Percentiles rank a stretch among this genome's conserved stretches.
These are phyloP conservation scores for Aix galericulata DNA, from an alignment of 2,113 vertebrate genomes.

Conservation along the genomic window DNA sequence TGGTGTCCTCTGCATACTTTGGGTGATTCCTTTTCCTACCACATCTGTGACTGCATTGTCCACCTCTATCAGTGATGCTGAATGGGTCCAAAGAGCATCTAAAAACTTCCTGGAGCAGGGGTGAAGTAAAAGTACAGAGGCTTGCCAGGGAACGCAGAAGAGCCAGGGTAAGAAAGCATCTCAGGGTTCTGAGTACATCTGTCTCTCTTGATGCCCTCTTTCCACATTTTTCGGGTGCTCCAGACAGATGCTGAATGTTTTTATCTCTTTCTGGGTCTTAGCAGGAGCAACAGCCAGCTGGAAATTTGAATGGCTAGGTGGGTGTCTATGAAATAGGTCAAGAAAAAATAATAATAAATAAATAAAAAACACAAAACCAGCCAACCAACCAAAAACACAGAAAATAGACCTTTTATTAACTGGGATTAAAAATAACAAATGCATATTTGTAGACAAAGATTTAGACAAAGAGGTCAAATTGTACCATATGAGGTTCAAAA, in stretches of 20 bases:
- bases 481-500: not conserved
- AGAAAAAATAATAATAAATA: too few species aligned
- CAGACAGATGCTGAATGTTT: not conserved
- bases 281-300: not conserved
- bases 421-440: not conserved
- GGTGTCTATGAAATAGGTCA: not conserved
- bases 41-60: rapidly evolving
- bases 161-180: not conserved
- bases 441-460: not conserved
- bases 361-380: too few species aligned
- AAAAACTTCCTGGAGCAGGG: not conserved
- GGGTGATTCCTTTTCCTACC: not conserved
- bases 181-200: not conserved
- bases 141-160: not conserved
- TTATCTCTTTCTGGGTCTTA: not conserved
- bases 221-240: not conserved
- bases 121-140: not conserved
- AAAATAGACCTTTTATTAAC: not conserved
- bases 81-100: not conserved
- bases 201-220: not conserved
- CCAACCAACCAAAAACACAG: not conserved
- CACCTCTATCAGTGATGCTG: not conserved
- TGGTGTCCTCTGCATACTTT: not conserved
- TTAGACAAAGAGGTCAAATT: not conserved
- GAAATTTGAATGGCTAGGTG: not conserved